Evolutionary conservation across 2,888 invertebrate genomes (phyloP), one percentile per base, ranked within the genome.

Genomic region (Drosophila recens): DNA sequence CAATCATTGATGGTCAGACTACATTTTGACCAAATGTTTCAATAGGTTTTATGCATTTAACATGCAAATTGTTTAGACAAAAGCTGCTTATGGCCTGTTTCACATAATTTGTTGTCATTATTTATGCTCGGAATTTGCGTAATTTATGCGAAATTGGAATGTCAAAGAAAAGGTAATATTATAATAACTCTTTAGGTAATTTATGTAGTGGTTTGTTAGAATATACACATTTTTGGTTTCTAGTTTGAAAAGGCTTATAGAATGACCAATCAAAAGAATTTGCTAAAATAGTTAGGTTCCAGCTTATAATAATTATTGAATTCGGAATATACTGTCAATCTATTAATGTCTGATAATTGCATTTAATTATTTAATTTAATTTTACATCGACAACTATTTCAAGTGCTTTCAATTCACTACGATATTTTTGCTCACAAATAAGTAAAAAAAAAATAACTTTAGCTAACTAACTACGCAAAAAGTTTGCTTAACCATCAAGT

Each of bases 1-100:
- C 38, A 53, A 42, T 17, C 30, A 40, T 20, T 27, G 38, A 40
- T n/a, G 9, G 36, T 42, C 33, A 30, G 9, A 53, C 30, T 9
- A 11, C 34, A 17, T 15, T 52, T 52, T 57, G 65, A 76, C 71
- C 67, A 70, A 71, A 86, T 74, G 66, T 72, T 82, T 68, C 45
- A 67, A 59, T 67, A 62, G 53, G 57, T 49, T 36, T 54, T 66
- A 36, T 63, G 63, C 63, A 65, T 58, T 70, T 67, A 40, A 53
- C 53, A 78, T 71, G 68, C 75, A 79, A 80, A 84, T 75, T 46
- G 62, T 38, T 66, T 34, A 13, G 61, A 49, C 54, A 80, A 83
- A 87, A 87, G 81, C 84, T 63, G 68, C 89, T 89, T 84, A 89
- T 53, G 34, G 42, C n/a, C 34, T 52, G 54, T 81, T 75, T 75